Base-by-base conservation (phyloP, 2,113 vertebrate species). In the Choloepus hoffmanni region DNA sequence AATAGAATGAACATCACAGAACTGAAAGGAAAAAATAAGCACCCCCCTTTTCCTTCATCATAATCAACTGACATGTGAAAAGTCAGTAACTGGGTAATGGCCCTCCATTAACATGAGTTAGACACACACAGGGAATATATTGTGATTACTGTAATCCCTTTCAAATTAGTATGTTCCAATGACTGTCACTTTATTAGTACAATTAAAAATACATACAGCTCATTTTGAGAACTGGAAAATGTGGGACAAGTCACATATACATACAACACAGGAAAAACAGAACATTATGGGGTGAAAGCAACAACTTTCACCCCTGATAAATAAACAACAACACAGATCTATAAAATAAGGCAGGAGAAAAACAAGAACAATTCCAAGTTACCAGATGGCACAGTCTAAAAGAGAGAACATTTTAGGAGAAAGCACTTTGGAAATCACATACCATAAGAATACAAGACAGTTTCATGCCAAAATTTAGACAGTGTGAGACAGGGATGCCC, bases 1-100 rank as follows among this genome's bases (percentile, higher is more conserved):
- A 95, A 98, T 92, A 94, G 96, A 96, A 97, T 98, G 97, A 98
- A 98, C 96, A 98, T 95, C 53, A 98, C 93, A 97, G 97, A 98
- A 90, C 81, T 97, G 95, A 97, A 87, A 98, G 97, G 92, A 83
- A 79, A 93, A 97, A 96, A 96, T 24, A 85, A 79, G 85, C 50
- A 86, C 53, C 62, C 65, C 43, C 53, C 83, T 40, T 68, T n/a
- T 45, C 40, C 58, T 63, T 89, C 95, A 58, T 26, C 98, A 95
- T 53, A 74, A 93, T 92, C 95, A 96, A 90, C 30, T 43, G 88
- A 98, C 92, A 96, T 36, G 92, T 94, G 85, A 65, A 97, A 98
- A 84, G 96, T 87, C 72, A 84, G 74, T 90, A 48, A 53, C 43
- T 78, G 83, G 85, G 60, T 94, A 72, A 74, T 68, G 43, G 50